Conservation (phyloP, 2,888 invertebrate genomes). For the Apamea crenata region DNA sequence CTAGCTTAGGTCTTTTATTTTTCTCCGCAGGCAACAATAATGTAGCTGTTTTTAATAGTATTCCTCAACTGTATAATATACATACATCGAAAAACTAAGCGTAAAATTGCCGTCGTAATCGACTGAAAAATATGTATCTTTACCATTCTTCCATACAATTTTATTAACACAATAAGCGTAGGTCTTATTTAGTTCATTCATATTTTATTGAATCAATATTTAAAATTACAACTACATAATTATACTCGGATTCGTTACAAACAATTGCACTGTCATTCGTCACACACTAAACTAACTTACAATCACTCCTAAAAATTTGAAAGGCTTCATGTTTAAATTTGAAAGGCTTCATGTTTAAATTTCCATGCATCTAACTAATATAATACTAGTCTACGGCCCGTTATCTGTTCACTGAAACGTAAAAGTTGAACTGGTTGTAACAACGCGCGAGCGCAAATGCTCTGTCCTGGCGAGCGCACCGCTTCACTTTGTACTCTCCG, state of each 20-base stretch:
- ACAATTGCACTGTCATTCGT: slow-evolving; percentile 74
- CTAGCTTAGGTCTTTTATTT: slow-evolving; percentile 33
- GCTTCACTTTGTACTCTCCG: slow-evolving; percentile 47
- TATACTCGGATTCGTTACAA: slow-evolving; percentile 72
- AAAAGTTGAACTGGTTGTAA: slow-evolving; percentile 39
- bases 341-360: slow-evolving; percentile 51
- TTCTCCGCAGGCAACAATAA: slow-evolving; percentile 29
- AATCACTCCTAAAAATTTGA: slow-evolving; percentile 52
- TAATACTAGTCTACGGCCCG: slow-evolving; percentile 63
- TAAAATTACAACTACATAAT: slow-evolving; percentile 70
- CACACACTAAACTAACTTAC: slow-evolving; percentile 65
- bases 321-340: slow-evolving; percentile 49
- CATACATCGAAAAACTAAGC: slow-evolving; percentile 78
- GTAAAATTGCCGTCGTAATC: slow-evolving; percentile 76
- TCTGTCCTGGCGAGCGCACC: slow-evolving; percentile 33
- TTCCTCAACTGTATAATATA: slow-evolving; percentile 73
- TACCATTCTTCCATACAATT: slow-evolving; percentile 73
- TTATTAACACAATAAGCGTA: slow-evolving; percentile 83
- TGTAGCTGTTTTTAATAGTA: slow-evolving; percentile 46
- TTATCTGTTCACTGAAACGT: slow-evolving; percentile 68
- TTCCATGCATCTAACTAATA: slow-evolving; percentile 56
- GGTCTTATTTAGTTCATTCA: slow-evolving; percentile 73
- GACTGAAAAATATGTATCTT: slow-evolving; percentile 82
- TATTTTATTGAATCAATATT: slow-evolving; percentile 66
- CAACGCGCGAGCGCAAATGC: slow-evolving; percentile 14